Evolutionary conservation across 2,888 invertebrate genomes (phyloP), one percentile per base, ranked within the genome.

Genomic region (Euproctis similis): DNA sequence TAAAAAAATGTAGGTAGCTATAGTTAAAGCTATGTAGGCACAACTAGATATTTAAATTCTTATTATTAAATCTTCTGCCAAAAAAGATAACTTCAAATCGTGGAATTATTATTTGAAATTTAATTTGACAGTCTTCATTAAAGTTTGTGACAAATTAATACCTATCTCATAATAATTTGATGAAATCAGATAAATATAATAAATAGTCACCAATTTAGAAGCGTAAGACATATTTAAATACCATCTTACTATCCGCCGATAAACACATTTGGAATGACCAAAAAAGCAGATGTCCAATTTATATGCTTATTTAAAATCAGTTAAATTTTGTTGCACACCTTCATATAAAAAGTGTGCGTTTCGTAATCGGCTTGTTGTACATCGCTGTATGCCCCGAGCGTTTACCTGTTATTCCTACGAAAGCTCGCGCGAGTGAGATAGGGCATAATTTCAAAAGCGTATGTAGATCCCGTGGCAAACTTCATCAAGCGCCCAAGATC

Each of bases 351-450:
- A 59, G 51, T 50, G 42, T 42, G 46, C 46, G 51, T 61, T 60
- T 48, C 52, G 45, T 48, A 42, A 53, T 56, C 36, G 41, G 46
- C 63, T 53, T 60, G n/a, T n/a, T n/a, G 65, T 64, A 61, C 61
- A 57, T 55, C 53, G 57, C 49, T 49, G 53, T 55, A 54, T 61
- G 63, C 58, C 55, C 59, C 55, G 47, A 48, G 64, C 62, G 61
- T 74, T 70, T 81, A 78, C 81, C 80, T 81, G 78, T 67, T 72
- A 67, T 70, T 75, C 53, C 62, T 68, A 64, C 64, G 57, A 64
- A 67, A 64, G 61, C 61, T 56, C 36, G 63, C 42, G 46, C 61
- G 77, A 82, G 54, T 58, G 74, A 58, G 80, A 80, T 49, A 51
- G 59, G 57, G 40, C 43, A 69, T 48, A 8, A 60, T 70, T 69